Conservation (phyloP, 2,797 vertebrate species). For the Cephalopachus bancanus region DNA sequence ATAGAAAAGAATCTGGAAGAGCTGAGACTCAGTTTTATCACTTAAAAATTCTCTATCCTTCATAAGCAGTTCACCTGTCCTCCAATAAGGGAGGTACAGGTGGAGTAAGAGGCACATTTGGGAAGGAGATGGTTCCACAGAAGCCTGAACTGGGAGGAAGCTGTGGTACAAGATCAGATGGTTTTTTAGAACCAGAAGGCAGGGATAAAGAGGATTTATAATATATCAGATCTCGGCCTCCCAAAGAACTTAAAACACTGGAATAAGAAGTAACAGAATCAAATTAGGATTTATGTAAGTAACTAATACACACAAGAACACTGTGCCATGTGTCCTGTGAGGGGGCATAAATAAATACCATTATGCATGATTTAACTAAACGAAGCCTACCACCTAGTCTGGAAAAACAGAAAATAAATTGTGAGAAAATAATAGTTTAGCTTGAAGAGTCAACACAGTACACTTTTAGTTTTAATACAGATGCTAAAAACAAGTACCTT, state of each 20-base stretch:
- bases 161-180: neutral
- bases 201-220: neutral
- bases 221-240: neutral
- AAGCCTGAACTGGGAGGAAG: neutral
- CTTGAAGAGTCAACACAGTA: neutral
- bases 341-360: neutral
- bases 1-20: neutral
- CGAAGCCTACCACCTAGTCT: neutral
- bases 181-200: slow-evolving; percentile 22
- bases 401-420: slow-evolving; percentile 30
- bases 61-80: neutral
- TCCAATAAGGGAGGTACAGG: neutral
- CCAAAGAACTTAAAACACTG: neutral
- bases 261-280: neutral
- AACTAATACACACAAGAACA: neutral
- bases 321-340: neutral
- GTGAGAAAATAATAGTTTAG: neutral
- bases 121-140: neutral
- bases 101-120: neutral
- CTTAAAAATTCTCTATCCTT: neutral
- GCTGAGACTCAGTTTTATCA: neutral
- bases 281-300: neutral
- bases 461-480: neutral
- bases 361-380: neutral
- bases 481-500: neutral